Evolutionary conservation across 2,888 invertebrate species (phyloP).

Genomic region (Lithophane leautieri): DNA sequence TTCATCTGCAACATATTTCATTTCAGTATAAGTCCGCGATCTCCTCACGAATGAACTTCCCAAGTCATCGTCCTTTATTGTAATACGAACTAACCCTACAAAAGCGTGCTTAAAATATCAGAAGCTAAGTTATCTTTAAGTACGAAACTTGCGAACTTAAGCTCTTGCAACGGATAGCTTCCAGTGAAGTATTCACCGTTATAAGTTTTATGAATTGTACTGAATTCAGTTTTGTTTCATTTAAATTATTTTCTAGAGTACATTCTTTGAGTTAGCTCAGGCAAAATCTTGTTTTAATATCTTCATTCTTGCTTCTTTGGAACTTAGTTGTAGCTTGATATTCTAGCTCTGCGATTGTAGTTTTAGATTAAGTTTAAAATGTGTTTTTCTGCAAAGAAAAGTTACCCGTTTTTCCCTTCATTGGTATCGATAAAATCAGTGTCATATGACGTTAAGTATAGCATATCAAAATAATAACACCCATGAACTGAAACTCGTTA

Average conservation of each 20-base stretch:
- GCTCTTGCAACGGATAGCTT: conserved; percentile 55
- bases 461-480: not conserved
- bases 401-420: not conserved
- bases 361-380: conserved; percentile 3
- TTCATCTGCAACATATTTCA: conserved; percentile 7
- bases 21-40: conserved; percentile 24
- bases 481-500: not conserved
- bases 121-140: conserved; percentile 64
- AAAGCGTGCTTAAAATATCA: conserved; percentile 62
- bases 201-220: conserved; percentile 57
- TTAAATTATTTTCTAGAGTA: conserved; percentile 49
- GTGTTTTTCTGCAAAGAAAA: not conserved
- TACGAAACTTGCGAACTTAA: conserved; percentile 61
- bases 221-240: conserved; percentile 45
- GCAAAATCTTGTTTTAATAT: conserved; percentile 39
- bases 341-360: not conserved
- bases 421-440: not conserved
- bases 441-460: not conserved
- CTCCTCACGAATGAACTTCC: conserved; percentile 14
- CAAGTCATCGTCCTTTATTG: conserved; percentile 54
- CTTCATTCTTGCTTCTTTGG: conserved; percentile 29
- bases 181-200: conserved; percentile 48
- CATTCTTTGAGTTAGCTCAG: conserved; percentile 32
- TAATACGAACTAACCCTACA: conserved; percentile 58
- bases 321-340: conserved; percentile 16